Conservation (phyloP, 2,888 invertebrate species). For the Lepidocyrtinus sp. region DNA sequence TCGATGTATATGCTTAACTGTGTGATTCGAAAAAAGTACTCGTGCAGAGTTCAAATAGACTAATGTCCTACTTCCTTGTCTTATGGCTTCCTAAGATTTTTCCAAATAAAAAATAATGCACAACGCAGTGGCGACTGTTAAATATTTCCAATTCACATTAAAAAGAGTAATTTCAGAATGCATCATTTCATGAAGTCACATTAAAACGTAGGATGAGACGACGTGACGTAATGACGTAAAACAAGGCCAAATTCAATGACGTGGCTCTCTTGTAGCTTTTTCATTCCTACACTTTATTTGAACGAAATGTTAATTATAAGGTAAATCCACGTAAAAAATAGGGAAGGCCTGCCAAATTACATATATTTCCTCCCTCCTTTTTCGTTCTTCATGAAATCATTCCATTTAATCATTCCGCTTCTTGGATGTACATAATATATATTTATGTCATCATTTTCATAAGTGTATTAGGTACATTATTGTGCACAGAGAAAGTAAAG, state of each 20-base stretch:
- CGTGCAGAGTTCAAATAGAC: too few relatives aligned
- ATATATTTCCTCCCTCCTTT: conserved; percentile 55
- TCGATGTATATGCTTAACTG: too few relatives aligned
- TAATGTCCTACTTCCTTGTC: too few relatives aligned
- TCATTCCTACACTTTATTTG: conserved; percentile 6
- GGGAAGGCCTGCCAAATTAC: conserved; percentile 67
- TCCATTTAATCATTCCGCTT: conserved; percentile 49
- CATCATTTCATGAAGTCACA: not conserved
- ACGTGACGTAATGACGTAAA: not conserved
- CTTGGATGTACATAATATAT: not conserved
- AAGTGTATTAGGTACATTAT: too few relatives aligned
- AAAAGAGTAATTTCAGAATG: too few relatives aligned
- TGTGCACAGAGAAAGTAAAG: too few relatives aligned
- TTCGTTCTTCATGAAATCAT: conserved; percentile 54
- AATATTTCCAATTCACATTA: too few relatives aligned
- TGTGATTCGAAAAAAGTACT: too few relatives aligned
- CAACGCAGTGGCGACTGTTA: not conserved
- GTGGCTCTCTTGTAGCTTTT: conserved; percentile 36
- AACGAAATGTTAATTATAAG: conserved; percentile 54
- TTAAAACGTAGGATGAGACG: not conserved
- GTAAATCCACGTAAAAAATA: conserved; percentile 27
- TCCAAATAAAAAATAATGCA: too few relatives aligned
- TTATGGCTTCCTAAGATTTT: too few relatives aligned
- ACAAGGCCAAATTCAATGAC: not conserved
- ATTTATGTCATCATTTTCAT: conserved; percentile 45